These are phyloP conservation scores for Aleiodes leptofemur DNA, from an alignment of 2,888 invertebrate genomes.

Conservation along the genomic window DNA sequence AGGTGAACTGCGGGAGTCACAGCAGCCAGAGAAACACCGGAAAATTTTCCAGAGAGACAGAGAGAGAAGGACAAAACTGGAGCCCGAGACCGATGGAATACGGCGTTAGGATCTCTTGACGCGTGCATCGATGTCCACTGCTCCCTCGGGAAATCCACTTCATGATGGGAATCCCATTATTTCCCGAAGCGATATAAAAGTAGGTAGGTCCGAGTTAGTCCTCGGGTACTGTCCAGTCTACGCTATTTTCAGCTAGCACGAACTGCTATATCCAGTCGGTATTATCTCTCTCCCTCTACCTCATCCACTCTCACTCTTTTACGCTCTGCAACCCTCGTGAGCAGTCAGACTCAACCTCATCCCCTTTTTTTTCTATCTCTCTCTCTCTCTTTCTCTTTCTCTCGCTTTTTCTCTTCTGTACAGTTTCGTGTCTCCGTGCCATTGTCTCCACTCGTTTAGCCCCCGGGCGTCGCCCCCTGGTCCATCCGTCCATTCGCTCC, in stretches of 20 bases:
- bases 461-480: constrained; percentile 48
- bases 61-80: constrained; percentile 41
- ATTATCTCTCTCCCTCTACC: not conserved
- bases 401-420: constrained; percentile 51
- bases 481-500: constrained; percentile 55
- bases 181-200: constrained; percentile 62
- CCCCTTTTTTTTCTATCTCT: constrained; percentile 37
- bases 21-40: not conserved
- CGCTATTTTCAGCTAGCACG: constrained; percentile 53
- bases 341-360: constrained; percentile 42
- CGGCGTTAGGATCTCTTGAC: constrained; percentile 65
- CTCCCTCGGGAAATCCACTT: constrained; percentile 75
- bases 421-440: constrained; percentile 52
- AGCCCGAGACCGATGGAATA: constrained; percentile 54
- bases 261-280: constrained; percentile 4
- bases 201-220: constrained; percentile 61
- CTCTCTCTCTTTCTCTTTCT: constrained; percentile 44
- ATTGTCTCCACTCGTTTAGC: constrained; percentile 53
- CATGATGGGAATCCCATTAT: constrained; percentile 76
- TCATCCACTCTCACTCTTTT: constrained; percentile 40
- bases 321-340: constrained; percentile 39
- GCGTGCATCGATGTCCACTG: constrained; percentile 69
- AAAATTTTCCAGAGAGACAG: constrained; percentile 35
- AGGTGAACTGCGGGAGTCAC: constrained; percentile 52
- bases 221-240: constrained; percentile 55